phyloP scores from a whole-genome alignment of 2,113 vertebrate genomes.

The Empidonax alnorum region DNA sequence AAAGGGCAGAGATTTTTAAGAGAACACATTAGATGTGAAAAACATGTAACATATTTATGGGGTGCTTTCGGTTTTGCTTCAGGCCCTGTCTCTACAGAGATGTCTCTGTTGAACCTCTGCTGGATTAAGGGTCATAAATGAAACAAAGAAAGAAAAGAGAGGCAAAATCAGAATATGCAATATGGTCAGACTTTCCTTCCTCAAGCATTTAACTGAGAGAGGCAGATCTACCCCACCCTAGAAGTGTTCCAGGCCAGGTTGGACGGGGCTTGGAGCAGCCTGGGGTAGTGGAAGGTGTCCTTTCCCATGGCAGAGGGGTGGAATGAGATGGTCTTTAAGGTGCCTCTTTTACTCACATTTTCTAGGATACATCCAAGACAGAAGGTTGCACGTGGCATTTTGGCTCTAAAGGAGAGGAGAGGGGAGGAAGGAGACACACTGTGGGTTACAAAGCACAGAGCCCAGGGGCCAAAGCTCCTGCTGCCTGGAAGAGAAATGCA shows the following conservation, averaged over 20 bases:
- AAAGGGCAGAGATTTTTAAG: not conserved
- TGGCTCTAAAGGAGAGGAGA: not conserved
- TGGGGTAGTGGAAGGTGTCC: not conserved
- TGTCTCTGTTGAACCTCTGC: not conserved
- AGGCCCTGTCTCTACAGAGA: not conserved
- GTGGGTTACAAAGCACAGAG: not conserved
- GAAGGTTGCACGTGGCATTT: not conserved
- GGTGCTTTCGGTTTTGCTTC: not conserved
- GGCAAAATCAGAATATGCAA: not conserved
- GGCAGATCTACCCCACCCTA: not conserved
- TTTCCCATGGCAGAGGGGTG: not conserved
- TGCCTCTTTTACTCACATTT: not conserved
- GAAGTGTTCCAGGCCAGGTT: not conserved
- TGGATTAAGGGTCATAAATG: not conserved
- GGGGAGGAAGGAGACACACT: not conserved
- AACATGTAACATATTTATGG: not conserved
- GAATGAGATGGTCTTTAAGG: rapidly evolving
- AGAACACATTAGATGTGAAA: not conserved
- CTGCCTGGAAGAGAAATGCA: not conserved
- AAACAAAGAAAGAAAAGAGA: not conserved
- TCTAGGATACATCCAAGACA: not conserved
- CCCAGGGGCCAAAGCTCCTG: not conserved
- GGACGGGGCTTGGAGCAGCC: rapidly evolving
- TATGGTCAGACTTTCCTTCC: not conserved
- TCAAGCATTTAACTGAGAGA: not conserved